These are phyloP conservation scores for Eremobia ochroleuca DNA, from an alignment of 2,888 invertebrate species.

Conservation along the genomic window DNA sequence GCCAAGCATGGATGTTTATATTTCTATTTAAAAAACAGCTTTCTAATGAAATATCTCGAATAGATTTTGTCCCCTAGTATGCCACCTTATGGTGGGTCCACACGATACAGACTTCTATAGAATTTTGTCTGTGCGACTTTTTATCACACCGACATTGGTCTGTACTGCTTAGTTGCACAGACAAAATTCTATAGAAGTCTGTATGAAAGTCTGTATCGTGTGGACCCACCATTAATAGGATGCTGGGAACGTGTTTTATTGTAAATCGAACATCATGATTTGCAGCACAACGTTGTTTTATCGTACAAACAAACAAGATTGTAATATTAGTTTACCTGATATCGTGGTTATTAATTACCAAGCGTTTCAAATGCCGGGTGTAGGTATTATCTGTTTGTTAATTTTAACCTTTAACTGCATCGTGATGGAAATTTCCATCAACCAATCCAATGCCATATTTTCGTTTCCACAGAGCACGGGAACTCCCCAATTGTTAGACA, in stretches of 20 bases:
- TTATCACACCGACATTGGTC: no score
- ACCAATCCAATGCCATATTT: no score
- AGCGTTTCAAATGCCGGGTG: neutral
- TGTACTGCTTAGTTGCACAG: no score
- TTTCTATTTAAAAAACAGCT: neutral
- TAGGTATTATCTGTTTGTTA: neutral
- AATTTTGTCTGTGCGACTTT: no score
- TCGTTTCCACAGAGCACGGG: no score
- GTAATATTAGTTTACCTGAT: constrained; percentile 10
- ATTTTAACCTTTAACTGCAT: no score
- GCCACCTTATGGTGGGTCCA: neutral
- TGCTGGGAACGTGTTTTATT: neutral
- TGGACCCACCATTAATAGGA: no score
- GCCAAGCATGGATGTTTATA: neutral
- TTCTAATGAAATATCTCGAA: neutral
- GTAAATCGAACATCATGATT: neutral
- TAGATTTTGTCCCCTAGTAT: neutral
- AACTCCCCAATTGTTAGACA: no score
- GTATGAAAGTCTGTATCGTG: no score
- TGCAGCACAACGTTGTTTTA: neutral
- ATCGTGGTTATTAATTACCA: constrained; percentile 8
- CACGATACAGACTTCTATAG: no score
- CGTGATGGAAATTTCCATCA: no score
- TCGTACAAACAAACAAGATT: constrained; percentile 7
- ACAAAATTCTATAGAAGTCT: no score